Evolutionary conservation across 2,797 vertebrate genomes (phyloP).

Genomic region (Poeciliopsis gracilis): DNA sequence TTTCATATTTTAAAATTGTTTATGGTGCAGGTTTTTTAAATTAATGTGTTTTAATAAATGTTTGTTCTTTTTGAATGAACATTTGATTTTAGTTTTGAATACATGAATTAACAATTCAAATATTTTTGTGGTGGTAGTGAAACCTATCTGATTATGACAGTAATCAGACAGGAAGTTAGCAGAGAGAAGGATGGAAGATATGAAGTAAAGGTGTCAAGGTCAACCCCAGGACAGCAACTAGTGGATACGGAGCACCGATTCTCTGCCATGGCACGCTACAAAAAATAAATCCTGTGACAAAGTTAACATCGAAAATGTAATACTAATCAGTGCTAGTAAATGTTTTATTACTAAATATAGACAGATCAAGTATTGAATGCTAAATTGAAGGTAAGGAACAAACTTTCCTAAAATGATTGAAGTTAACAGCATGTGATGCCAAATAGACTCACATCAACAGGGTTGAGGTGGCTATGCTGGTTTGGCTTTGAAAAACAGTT

Average conservation of each 20-base stretch:
- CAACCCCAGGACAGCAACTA: not conserved
- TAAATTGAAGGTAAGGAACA: not conserved
- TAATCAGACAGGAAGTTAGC: not conserved
- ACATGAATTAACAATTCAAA: not conserved
- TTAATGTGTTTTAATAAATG: not conserved
- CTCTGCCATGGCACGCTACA: not conserved
- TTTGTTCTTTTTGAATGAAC: not conserved
- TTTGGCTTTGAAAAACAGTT: not conserved
- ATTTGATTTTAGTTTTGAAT: not conserved
- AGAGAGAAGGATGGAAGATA: not conserved
- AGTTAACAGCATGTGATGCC: not conserved
- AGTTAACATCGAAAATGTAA: not conserved
- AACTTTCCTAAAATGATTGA: not conserved
- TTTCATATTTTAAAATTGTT: not conserved
- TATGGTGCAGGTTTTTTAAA: not conserved
- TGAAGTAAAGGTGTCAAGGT: not conserved
- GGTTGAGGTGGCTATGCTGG: not conserved
- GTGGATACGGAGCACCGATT: not conserved
- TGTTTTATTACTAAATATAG: not conserved
- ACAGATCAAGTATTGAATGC: not conserved
- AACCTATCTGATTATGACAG: not conserved
- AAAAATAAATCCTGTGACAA: not conserved
- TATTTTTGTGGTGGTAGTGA: not conserved
- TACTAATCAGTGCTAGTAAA: not conserved
- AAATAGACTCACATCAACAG: not conserved